Conservation (phyloP, 2,888 invertebrate species). For the Malacosoma neustria region DNA sequence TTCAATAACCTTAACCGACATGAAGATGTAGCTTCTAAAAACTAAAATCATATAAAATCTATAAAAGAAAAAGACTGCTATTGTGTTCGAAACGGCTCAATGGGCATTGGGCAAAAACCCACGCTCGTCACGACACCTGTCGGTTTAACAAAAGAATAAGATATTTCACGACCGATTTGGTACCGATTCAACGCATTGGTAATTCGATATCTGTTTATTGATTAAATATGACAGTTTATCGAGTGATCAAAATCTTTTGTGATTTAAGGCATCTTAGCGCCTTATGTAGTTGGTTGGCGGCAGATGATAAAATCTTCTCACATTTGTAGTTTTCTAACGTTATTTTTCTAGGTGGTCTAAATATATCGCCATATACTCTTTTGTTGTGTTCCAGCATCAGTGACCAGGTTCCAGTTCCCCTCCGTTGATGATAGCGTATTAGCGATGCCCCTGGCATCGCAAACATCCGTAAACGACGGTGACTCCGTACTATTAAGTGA, state of each 20-base stretch:
- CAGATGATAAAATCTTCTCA: too few species aligned
- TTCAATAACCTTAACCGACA: not conserved
- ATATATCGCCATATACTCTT: not conserved
- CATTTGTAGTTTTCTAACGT: too few species aligned
- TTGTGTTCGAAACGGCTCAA: constrained; percentile 26
- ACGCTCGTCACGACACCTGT: constrained; percentile 47
- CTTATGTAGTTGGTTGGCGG: too few species aligned
- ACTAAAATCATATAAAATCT: constrained; percentile 9
- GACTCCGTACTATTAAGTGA: too few species aligned
- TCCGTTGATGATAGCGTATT: too few species aligned
- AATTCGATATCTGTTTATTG: too few species aligned
- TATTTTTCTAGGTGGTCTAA: not conserved
- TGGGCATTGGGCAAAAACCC: constrained; percentile 23
- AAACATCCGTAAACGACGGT: too few species aligned
- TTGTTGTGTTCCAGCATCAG: not conserved
- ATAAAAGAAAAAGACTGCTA: constrained; percentile 17
- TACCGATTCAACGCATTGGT: not conserved
- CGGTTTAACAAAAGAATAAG: constrained; percentile 28
- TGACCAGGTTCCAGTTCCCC: too few species aligned
- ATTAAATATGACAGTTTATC: too few species aligned
- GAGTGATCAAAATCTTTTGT: not conserved
- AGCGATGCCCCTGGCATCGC: too few species aligned
- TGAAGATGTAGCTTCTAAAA: not conserved
- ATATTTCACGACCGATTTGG: constrained; percentile 28
- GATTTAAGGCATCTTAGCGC: constrained; percentile 1